Evolutionary conservation across 2,113 vertebrate genomes (phyloP).

Genomic region (Muntiacus muntjak): DNA sequence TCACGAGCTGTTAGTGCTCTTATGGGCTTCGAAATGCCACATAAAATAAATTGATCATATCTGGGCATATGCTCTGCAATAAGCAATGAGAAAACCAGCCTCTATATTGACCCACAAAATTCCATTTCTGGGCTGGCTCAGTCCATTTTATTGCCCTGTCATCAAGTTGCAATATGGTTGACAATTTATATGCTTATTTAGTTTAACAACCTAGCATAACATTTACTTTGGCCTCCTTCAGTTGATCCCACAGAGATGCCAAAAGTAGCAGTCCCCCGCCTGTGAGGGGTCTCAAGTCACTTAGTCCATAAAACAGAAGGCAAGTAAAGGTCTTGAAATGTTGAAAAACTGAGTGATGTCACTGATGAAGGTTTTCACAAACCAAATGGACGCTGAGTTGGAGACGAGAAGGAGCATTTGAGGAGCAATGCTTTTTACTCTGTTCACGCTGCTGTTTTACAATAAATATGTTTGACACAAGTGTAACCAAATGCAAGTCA

Average conservation of each 20-base stretch:
- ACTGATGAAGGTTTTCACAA: not conserved
- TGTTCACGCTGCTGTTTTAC: not conserved
- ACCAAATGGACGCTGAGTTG: not conserved
- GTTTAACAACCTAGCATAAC: not conserved
- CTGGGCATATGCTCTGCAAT: not conserved
- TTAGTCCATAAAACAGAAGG: not conserved
- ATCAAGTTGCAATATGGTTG: conserved; percentile 4
- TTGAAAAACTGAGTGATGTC: not conserved
- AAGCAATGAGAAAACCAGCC: not conserved
- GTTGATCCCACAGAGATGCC: not conserved
- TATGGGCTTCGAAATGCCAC: not conserved
- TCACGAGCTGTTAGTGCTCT: not conserved
- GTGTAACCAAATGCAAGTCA: conserved; percentile 15
- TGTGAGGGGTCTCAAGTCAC: not conserved
- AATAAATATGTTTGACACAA: not conserved
- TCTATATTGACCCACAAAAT: not conserved
- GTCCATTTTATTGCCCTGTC: not conserved
- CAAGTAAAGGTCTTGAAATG: not conserved
- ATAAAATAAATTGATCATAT: conserved; percentile 30
- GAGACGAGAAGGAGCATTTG: not conserved
- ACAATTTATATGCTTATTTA: not conserved
- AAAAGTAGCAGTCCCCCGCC: not conserved
- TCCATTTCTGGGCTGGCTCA: not conserved
- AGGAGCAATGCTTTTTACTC: not conserved
- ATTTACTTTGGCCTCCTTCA: conserved; percentile 7